Evolutionary conservation across 2,888 invertebrate genomes (phyloP).

Genomic region (Myopa tessellatipennis): DNA sequence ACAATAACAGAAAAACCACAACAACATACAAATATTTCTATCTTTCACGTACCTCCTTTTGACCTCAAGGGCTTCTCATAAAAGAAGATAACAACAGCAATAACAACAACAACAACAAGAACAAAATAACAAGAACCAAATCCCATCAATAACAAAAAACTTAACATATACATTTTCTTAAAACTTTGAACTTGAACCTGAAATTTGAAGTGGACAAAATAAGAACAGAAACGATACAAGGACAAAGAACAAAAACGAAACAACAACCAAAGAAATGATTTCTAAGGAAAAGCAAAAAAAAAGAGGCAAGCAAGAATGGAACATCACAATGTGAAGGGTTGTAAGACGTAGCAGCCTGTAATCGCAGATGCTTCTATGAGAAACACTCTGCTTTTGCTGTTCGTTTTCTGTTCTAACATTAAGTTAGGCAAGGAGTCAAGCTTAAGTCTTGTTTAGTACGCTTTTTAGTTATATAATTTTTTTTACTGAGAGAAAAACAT

Average conservation of each 20-base stretch:
- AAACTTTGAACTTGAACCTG: conserved; percentile 38
- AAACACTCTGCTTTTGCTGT: too few species aligned
- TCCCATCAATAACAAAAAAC: neutral
- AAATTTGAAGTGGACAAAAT: conserved; percentile 10
- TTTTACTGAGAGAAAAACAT: neutral
- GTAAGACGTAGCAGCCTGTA: too few species aligned
- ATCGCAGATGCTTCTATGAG: too few species aligned
- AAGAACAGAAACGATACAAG: neutral
- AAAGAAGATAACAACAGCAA: too few species aligned
- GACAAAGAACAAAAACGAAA: neutral
- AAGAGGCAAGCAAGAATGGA: neutral
- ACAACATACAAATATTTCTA: too few species aligned
- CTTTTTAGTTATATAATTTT: neutral
- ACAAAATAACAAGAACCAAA: neutral
- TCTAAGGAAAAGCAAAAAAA: neutral
- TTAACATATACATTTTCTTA: conserved; percentile 22
- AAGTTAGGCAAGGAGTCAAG: neutral
- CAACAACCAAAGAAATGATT: neutral
- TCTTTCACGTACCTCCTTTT: too few species aligned
- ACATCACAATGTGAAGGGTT: neutral
- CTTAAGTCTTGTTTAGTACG: too few species aligned
- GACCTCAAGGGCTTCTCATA: too few species aligned
- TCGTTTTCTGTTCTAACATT: too few species aligned
- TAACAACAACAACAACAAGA: neutral
- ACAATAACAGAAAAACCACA: too few species aligned